Conservation (phyloP, 2,888 invertebrate genomes). For the Saturnia japonica region DNA sequence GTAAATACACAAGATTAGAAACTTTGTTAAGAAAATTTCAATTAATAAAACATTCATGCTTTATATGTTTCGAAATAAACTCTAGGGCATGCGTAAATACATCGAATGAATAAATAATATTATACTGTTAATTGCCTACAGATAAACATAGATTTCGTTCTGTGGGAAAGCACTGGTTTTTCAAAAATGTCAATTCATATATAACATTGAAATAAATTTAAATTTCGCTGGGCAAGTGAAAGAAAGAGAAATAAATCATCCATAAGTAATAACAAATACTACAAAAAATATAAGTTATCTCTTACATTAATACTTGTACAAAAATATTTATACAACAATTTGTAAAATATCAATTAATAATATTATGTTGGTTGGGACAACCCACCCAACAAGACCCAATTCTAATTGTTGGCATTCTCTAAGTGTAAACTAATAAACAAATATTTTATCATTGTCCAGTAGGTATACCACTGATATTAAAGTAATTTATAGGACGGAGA, state of each 20-base stretch:
- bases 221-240: not conserved
- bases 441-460: not conserved
- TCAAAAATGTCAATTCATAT: not conserved
- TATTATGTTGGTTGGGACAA: too few relatives aligned
- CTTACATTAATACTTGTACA: conserved; percentile 2
- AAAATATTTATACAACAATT: conserved; percentile 18
- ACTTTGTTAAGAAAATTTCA: too few relatives aligned
- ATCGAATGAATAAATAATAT: not conserved
- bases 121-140: not conserved
- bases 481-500: not conserved
- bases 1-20: too few relatives aligned
- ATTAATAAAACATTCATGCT: too few relatives aligned
- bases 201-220: not conserved
- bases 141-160: not conserved
- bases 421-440: not conserved
- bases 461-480: not conserved
- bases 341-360: conserved; percentile 17
- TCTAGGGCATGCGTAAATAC: not conserved
- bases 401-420: not conserved
- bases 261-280: not conserved
- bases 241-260: not conserved
- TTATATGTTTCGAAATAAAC: not conserved
- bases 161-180: not conserved
- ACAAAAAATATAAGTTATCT: not conserved
- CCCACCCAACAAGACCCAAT: not conserved